Percentiles rank a stretch among this genome's conserved stretches.
Conservation (phyloP, 2,797 vertebrate genomes). For the Erethizon dorsatum region DNA sequence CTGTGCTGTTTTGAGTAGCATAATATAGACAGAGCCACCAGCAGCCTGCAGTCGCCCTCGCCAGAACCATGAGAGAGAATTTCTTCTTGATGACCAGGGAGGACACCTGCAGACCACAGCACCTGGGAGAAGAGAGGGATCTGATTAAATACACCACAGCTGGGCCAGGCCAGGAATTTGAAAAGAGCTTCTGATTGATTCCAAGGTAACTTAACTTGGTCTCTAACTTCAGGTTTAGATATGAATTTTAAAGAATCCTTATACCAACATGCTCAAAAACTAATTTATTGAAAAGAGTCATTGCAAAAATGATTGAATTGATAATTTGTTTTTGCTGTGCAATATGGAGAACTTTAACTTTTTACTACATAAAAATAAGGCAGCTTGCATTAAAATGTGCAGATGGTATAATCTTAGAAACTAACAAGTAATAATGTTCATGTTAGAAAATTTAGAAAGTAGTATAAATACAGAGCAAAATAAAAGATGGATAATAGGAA, state of each 20-base stretch:
- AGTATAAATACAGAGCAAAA: background rate
- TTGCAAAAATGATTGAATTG: conserved; percentile 28
- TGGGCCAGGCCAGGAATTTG: background rate
- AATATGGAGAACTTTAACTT: background rate
- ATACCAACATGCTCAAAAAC: background rate
- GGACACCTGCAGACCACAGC: background rate
- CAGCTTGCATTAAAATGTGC: background rate
- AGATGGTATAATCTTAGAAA: background rate
- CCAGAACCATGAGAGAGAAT: background rate
- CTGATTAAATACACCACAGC: background rate
- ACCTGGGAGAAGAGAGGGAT: background rate
- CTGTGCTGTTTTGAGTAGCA: background rate
- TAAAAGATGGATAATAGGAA: background rate
- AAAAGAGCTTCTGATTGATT: background rate
- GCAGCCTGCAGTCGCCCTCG: background rate
- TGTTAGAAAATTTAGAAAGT: conserved; percentile 6
- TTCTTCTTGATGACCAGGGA: background rate
- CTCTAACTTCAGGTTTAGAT: background rate
- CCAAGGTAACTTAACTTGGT: background rate
- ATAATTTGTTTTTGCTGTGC: background rate
- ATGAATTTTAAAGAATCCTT: conserved; percentile 5
- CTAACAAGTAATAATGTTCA: background rate
- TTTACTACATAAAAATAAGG: conserved; percentile 25
- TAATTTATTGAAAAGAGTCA: conserved; percentile 22
- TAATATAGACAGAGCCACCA: background rate